Conservation (phyloP, 2,888 invertebrate genomes). For the Hesperia comma region DNA sequence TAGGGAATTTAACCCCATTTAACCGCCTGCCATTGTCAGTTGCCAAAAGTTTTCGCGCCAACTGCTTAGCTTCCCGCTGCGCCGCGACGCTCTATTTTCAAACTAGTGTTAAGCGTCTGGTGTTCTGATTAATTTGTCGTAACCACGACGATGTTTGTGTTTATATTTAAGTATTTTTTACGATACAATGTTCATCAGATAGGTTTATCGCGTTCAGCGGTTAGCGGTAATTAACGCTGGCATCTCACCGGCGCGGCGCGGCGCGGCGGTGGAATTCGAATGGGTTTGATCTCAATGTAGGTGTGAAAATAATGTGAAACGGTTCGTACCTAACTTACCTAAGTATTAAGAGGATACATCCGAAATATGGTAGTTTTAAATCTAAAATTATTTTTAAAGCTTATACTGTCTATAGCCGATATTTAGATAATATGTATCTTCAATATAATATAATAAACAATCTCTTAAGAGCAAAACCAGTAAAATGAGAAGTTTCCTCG, state of each 20-base stretch:
- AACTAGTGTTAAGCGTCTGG: constrained; percentile 27
- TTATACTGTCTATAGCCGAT: too few species aligned
- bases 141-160: constrained; percentile 28
- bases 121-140: constrained; percentile 36
- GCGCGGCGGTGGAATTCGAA: constrained; percentile 23
- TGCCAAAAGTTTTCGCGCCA: constrained; percentile 37
- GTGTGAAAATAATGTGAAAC: constrained; percentile 25
- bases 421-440: too few species aligned
- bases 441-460: too few species aligned
- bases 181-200: constrained; percentile 23
- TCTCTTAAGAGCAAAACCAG: too few species aligned
- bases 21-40: constrained; percentile 26
- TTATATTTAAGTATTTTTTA: constrained; percentile 36
- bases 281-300: constrained; percentile 21
- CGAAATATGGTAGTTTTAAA: too few species aligned
- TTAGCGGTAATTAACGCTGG: constrained; percentile 31
- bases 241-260: too few species aligned
- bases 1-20: constrained; percentile 21
- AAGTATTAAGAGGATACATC: too few species aligned
- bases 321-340: constrained; percentile 27
- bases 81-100: constrained; percentile 30
- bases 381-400: too few species aligned
- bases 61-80: constrained; percentile 31
- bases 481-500: too few species aligned
- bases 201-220: constrained; percentile 28